Evolutionary conservation across 2,888 invertebrate genomes (phyloP).

Genomic region (Lochmaea capreae): DNA sequence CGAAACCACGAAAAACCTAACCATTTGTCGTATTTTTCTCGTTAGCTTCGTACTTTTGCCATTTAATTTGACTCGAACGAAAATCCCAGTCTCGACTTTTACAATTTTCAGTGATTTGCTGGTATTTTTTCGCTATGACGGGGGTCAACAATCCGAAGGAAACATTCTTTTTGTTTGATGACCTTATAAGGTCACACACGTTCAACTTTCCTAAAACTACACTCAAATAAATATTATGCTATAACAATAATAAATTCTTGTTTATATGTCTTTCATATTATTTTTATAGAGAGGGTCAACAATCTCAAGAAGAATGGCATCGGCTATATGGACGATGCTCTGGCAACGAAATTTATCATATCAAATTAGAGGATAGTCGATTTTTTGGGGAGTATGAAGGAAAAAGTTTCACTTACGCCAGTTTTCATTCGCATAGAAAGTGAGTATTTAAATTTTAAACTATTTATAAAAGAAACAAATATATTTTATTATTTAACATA

Average conservation of each 20-base stretch:
- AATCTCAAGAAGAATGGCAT: constrained; percentile 98
- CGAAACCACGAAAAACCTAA: background rate
- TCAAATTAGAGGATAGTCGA: constrained; percentile 91
- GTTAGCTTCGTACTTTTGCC: constrained; percentile 7
- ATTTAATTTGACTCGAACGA: constrained; percentile 22
- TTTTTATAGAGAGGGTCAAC: constrained; percentile 86
- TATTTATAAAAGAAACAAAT: background rate
- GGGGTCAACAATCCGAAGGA: constrained; percentile 10
- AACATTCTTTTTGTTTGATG: background rate
- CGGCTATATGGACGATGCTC: constrained; percentile 97
- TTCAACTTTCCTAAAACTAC: background rate
- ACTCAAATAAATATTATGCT: too few species aligned
- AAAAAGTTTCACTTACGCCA: constrained; percentile 99
- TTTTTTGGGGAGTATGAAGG: constrained; percentile 99
- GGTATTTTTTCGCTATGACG: constrained; percentile 2
- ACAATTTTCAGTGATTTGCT: constrained; percentile 29
- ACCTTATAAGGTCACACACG: background rate
- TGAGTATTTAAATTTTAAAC: constrained; percentile 66
- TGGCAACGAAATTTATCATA: constrained; percentile 99
- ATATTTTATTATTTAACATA: too few species aligned
- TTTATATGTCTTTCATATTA: background rate
- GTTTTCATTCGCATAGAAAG: constrained; percentile 99
- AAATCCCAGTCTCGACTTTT: constrained; percentile 22
- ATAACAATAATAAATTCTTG: background rate
- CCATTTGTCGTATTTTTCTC: constrained; percentile 19